Percentiles rank a stretch among this genome's conserved stretches.
These are phyloP conservation scores for Hemistola chrysoprasaria DNA, from an alignment of 2,888 invertebrate species.

Conservation along the genomic window DNA sequence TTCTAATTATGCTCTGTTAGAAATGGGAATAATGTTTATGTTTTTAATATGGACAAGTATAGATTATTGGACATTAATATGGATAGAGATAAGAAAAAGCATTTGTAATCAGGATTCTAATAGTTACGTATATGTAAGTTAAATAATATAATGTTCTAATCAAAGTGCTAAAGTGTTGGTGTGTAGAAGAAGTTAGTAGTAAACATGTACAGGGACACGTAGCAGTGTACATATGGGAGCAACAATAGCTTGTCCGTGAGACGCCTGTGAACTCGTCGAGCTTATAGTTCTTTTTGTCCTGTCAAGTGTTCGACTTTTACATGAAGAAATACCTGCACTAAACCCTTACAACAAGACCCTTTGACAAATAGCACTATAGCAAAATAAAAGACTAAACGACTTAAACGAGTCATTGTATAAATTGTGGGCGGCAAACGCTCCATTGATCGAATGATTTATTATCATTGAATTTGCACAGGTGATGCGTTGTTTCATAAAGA, in stretches of 20 bases:
- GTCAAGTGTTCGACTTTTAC: conserved; percentile 43
- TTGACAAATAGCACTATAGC: conserved; percentile 18
- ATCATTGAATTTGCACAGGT: conserved; percentile 53
- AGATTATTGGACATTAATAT: too few species aligned
- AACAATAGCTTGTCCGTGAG: conserved; percentile 56
- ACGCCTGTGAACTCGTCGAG: conserved; percentile 61
- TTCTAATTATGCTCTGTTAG: too few species aligned
- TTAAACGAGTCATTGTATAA: conserved; percentile 40
- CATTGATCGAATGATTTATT: conserved; percentile 58
- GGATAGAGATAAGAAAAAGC: too few species aligned
- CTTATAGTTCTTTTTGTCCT: conserved; percentile 51
- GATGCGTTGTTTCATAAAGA: conserved; percentile 39
- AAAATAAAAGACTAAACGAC: conserved; percentile 32
- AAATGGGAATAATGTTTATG: too few species aligned
- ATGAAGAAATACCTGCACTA: conserved; percentile 35
- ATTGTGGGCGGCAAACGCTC: conserved; percentile 43
- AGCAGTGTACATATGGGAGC: conserved; percentile 37
- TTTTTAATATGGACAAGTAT: too few species aligned
- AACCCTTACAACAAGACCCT: conserved; percentile 32
- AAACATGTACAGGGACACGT: too few species aligned
- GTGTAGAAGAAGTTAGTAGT: too few species aligned
- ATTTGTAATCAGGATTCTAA: too few species aligned
- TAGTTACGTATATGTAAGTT: too few species aligned
- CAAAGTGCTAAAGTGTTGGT: too few species aligned
- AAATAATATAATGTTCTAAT: too few species aligned